Percentiles rank a stretch among this genome's conserved stretches.
Evolutionary conservation across 2,113 vertebrate genomes (phyloP).

Genomic region (Amia ocellicauda): DNA sequence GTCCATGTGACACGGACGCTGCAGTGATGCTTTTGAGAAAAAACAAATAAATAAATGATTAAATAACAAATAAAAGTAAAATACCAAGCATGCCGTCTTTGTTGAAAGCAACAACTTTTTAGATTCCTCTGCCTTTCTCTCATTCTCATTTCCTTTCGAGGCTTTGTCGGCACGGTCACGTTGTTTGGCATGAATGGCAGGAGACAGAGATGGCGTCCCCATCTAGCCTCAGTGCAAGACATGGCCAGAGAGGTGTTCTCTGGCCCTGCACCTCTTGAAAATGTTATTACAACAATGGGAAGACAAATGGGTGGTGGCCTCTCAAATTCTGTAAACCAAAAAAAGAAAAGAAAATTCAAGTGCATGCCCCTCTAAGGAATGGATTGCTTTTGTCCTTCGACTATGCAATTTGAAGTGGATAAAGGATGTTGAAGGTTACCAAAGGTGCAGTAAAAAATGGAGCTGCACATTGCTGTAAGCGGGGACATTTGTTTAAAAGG

Average conservation of each 20-base stretch:
- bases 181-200: conserved; percentile 27
- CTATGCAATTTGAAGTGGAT: conserved; percentile 68
- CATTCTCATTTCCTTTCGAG: conserved; percentile 43
- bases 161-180: conserved; percentile 45
- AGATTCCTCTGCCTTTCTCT: conserved; percentile 35
- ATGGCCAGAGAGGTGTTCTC: too few relatives aligned
- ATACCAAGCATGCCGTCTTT: conserved; percentile 61
- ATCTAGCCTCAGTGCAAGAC: conserved; percentile 25
- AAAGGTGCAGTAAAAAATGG: neutral
- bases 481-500: neutral
- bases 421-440: neutral
- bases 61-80: conserved; percentile 56
- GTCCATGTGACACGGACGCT: conserved; percentile 42
- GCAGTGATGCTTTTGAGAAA: conserved; percentile 29
- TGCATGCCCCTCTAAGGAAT: conserved; percentile 37
- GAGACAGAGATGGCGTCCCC: conserved; percentile 17
- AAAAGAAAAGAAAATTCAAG: conserved; percentile 32
- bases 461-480: neutral
- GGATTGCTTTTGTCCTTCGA: conserved; percentile 48
- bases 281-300: neutral
- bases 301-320: conserved; percentile 20
- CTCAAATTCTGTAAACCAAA: conserved; percentile 31
- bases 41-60: conserved; percentile 49
- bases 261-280: conserved; percentile 23
- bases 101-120: conserved; percentile 48